phyloP scores from a whole-genome alignment of 92 coral and sea anemone genomes.

The Epizoanthus stellaris region DNA sequence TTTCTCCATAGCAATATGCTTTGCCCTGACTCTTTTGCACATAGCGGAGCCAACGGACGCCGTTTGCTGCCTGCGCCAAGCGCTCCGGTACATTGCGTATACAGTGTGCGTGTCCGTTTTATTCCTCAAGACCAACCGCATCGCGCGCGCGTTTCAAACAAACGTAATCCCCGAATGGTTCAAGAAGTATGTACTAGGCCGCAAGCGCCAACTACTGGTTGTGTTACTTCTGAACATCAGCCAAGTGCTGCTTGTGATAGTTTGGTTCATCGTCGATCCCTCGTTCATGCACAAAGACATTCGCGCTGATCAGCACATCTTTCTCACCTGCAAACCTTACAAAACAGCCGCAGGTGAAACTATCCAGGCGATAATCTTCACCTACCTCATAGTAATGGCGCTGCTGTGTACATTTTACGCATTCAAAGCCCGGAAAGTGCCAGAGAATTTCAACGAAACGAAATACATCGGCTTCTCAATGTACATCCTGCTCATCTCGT shows the following conservation, averaged over 20 bases:
- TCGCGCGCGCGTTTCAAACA: constrained; percentile 77
- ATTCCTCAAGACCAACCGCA: constrained; percentile 75
- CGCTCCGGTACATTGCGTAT: constrained; percentile 72
- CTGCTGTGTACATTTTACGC: constrained; percentile 74
- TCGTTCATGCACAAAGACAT: constrained; percentile 46
- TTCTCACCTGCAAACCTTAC: constrained; percentile 61
- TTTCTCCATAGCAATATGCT: constrained; percentile 60
- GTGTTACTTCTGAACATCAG: constrained; percentile 38
- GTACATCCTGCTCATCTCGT: constrained; percentile 75
- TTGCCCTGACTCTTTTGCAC: constrained; percentile 68
- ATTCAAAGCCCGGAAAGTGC: constrained; percentile 81
- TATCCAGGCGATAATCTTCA: constrained; percentile 57
- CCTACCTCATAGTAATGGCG: constrained; percentile 65
- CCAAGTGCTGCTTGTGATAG: constrained; percentile 43
- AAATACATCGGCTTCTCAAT: constrained; percentile 78
- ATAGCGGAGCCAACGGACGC: constrained; percentile 60
- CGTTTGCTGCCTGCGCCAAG: constrained; percentile 63
- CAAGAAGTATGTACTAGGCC: constrained; percentile 48
- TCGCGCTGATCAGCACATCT: constrained; percentile 45
- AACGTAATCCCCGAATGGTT: constrained; percentile 55
- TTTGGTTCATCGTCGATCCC: constrained; percentile 54
- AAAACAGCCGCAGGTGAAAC: constrained; percentile 49
- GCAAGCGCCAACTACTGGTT: constrained; percentile 54
- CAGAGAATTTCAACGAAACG: constrained; percentile 88
- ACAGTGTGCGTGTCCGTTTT: constrained; percentile 74